These are phyloP conservation scores for Aphyosemion australe DNA, from an alignment of 2,113 vertebrate genomes.

Conservation along the genomic window DNA sequence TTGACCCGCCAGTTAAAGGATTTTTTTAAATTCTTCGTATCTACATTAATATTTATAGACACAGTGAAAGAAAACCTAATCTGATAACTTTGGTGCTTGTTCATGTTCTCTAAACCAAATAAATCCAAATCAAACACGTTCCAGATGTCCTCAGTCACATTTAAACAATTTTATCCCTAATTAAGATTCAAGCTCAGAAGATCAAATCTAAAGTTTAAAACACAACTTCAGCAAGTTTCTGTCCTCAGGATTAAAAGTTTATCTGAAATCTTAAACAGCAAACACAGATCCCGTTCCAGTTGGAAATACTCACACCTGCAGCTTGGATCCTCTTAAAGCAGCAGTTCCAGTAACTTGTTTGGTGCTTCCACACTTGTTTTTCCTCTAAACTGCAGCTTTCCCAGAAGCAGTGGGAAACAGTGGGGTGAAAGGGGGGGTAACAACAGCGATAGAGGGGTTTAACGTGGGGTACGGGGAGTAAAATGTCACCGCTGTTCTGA, in stretches of 20 bases:
- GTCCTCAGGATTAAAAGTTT: no score
- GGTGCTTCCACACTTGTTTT: constrained; percentile 68
- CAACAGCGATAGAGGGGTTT: constrained; percentile 25
- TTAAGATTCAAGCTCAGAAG: not conserved
- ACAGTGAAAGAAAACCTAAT: not conserved
- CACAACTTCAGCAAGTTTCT: not conserved
- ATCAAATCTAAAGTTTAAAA: not conserved
- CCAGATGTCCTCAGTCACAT: constrained; percentile 33
- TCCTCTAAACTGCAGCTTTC: constrained; percentile 62
- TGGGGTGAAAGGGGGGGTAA: constrained; percentile 33
- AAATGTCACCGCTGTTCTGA: constrained; percentile 24
- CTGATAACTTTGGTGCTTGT: not conserved
- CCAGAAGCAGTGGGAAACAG: constrained; percentile 58
- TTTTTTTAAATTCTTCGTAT: not conserved
- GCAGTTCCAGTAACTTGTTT: constrained; percentile 58
- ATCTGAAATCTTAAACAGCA: no score
- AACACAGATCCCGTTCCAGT: no score
- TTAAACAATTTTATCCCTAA: not conserved
- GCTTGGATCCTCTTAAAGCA: constrained; percentile 47
- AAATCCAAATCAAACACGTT: not conserved
- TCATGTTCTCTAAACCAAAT: not conserved
- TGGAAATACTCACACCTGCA: constrained; percentile 51
- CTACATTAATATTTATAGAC: not conserved
- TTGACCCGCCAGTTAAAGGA: not conserved
- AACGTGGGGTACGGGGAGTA: constrained; percentile 14